These are phyloP conservation scores for Caloenas nicobarica DNA, from an alignment of 2,113 vertebrate genomes.

Conservation along the genomic window DNA sequence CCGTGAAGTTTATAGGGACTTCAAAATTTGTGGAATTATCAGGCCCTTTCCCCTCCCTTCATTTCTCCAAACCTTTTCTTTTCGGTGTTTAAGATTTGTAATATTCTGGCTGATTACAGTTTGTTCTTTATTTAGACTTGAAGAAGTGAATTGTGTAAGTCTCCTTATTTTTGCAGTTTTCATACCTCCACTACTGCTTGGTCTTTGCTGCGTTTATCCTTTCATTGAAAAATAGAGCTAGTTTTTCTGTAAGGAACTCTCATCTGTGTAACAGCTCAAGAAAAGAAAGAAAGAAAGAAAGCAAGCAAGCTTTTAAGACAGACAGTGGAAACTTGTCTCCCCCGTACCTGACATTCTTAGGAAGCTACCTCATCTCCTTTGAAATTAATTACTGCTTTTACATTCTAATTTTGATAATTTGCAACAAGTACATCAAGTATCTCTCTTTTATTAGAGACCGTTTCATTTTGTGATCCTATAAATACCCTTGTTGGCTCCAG, in stretches of 20 bases:
- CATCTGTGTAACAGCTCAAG: neutral
- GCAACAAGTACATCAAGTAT: fast-evolving
- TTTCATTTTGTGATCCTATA: neutral
- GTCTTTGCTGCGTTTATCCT: neutral
- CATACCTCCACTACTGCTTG: neutral
- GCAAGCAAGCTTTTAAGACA: neutral
- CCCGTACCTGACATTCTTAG: neutral
- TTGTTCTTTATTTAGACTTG: neutral
- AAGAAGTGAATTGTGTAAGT: neutral
- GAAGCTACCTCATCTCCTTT: neutral
- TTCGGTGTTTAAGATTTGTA: neutral
- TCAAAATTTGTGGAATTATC: neutral
- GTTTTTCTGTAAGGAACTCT: neutral
- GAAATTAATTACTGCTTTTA: neutral
- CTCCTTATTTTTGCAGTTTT: neutral
- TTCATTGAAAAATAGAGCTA: neutral
- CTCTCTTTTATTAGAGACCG: too few relatives aligned
- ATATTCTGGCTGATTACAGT: neutral
- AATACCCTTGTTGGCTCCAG: neutral
- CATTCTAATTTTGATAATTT: neutral
- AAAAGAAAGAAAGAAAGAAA: too few relatives aligned
- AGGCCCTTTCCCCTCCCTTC: neutral
- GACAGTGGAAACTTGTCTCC: neutral
- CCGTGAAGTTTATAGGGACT: neutral
- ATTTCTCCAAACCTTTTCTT: neutral